These are phyloP conservation scores for Alcedo quadribrachys DNA, from an alignment of 2,797 vertebrate species.

Conservation along the genomic window DNA sequence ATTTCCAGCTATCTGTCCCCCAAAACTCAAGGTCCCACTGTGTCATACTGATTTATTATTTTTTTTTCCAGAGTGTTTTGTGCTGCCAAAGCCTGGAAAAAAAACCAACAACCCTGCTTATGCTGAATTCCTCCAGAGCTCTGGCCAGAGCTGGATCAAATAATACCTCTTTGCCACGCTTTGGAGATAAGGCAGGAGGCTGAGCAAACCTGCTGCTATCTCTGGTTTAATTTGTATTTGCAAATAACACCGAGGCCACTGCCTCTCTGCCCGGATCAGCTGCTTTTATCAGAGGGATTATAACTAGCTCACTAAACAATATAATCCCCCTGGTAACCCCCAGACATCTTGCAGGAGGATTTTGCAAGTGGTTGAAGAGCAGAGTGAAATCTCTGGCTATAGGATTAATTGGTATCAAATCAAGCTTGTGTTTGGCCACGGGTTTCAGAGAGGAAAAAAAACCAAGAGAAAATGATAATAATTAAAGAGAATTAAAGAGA, in stretches of 20 bases:
- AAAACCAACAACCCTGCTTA: background rate
- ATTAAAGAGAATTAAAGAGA: background rate
- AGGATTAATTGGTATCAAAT: slow-evolving; percentile 15
- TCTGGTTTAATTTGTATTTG: background rate
- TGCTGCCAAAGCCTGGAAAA: background rate
- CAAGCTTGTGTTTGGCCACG: background rate
- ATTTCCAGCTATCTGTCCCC: background rate
- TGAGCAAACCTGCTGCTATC: slow-evolving; percentile 25
- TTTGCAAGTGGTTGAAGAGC: slow-evolving; percentile 37
- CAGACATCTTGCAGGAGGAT: slow-evolving; percentile 33
- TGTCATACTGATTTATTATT: background rate
- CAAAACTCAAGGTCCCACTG: fast-evolving
- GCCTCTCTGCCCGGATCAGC: background rate
- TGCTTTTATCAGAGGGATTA: slow-evolving; percentile 57
- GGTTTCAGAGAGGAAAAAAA: background rate
- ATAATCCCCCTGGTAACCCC: slow-evolving; percentile 45
- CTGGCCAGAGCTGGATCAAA: background rate
- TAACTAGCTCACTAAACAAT: slow-evolving; percentile 48
- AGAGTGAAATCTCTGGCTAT: background rate
- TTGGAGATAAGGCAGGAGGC: slow-evolving; percentile 37
- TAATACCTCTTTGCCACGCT: background rate
- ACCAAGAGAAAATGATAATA: too few species aligned
- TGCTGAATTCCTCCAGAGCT: background rate
- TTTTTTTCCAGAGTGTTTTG: background rate
- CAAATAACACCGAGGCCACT: background rate